These are phyloP conservation scores for Heliconius ethilla DNA, from an alignment of 2,888 invertebrate genomes.

Conservation along the genomic window DNA sequence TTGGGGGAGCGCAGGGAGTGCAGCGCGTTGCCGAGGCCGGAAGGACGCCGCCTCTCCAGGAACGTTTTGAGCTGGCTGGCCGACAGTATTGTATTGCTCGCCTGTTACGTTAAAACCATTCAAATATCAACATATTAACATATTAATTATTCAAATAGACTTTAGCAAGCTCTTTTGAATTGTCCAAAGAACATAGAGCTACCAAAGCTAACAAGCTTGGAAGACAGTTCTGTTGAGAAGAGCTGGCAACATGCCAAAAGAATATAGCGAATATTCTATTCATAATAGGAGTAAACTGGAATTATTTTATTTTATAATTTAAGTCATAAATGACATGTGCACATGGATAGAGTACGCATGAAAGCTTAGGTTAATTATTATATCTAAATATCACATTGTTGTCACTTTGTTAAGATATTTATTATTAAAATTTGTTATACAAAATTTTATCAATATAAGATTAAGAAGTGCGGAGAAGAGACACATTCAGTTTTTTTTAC, in stretches of 20 bases:
- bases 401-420: neutral
- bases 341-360: too few relatives aligned
- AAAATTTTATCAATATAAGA: neutral
- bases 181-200: neutral
- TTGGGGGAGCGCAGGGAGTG: conserved; percentile 68
- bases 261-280: too few relatives aligned
- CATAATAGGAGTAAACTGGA: neutral
- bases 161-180: neutral
- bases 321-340: neutral
- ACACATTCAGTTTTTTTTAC: neutral
- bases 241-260: neutral
- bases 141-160: neutral
- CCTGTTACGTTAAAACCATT: conserved; percentile 51
- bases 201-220: neutral
- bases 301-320: conserved; percentile 1
- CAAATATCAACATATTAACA: neutral
- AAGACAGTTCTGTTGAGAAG: neutral
- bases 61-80: conserved; percentile 72
- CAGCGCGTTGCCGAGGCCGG: conserved; percentile 68
- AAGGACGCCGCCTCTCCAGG: conserved; percentile 73
- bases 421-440: neutral
- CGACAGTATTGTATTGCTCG: conserved; percentile 62
- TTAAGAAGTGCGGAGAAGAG: neutral
- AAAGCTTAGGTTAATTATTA: too few relatives aligned
- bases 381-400: neutral